Evolutionary conservation across 2,888 invertebrate genomes (phyloP), one percentile per base, ranked within the genome.

Genomic region (Aporophyla lueneburgensis): DNA sequence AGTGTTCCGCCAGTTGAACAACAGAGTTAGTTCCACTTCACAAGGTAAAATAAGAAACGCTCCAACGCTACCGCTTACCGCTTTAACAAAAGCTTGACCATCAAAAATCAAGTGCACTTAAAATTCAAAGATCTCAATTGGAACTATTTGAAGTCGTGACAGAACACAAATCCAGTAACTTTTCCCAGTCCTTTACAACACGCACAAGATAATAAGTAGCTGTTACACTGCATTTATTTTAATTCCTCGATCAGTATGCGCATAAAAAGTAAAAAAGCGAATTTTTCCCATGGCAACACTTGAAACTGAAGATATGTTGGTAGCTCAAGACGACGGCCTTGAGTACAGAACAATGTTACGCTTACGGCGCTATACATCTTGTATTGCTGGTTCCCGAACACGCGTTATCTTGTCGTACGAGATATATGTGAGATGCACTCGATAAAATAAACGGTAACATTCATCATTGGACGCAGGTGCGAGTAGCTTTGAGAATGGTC

Each of bases 241-340:
- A 80, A 86, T 86, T 59, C 73, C 59, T 63, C 46, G 76, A 78
- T 80, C 61, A 77, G 73, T 76, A 78, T 78, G 70, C 58, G 33
- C 51, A 73, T 71, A 73, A 84, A 76, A 76, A 76, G 56, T 43
- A 74, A 76, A 74, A 74, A 86, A 71, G 24, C 49, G n/a, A 27
- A 7, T 74, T 74, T 76, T 81, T 83, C 79, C 71, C 86, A 85
- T 87, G 79, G 78, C 14, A 78, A 78, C 76, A 73, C 78, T 78
- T 83, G 69, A 78, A 85, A 76, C 77, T 82, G 82, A 81, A 83
- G 83, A 80, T 84, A 87, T 83, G 86, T 79, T 73, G 87, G 86
- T 89, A 81, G 78, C 80, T 84, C 84, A 86, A 89, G 90, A 88
- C 58, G 88, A 83, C 83, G 89, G 83, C 92, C 93, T 92, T 92